phyloP scores from a whole-genome alignment of 1,140 invertebrate species.

The Papilio aristodemus region DNA sequence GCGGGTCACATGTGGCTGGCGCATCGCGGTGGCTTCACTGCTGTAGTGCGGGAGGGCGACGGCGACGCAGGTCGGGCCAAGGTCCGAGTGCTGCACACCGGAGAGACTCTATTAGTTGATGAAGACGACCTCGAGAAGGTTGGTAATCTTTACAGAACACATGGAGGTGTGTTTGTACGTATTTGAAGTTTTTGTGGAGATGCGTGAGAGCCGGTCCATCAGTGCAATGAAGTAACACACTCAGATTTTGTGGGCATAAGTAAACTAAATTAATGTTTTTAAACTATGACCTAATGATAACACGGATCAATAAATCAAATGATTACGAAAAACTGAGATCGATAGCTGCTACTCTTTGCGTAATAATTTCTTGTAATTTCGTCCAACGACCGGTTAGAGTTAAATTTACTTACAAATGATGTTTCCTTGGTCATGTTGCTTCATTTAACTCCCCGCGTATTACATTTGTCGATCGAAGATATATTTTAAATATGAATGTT shows the following conservation, averaged over 20 bases:
- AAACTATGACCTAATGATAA: slow-evolving; percentile 25
- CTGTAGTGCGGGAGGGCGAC: slow-evolving; percentile 83
- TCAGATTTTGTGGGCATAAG: background rate
- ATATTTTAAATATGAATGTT: slow-evolving; percentile 26
- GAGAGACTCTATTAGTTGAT: slow-evolving; percentile 91
- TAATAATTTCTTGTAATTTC: slow-evolving; percentile 21
- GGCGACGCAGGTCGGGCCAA: slow-evolving; percentile 84
- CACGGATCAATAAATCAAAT: slow-evolving; percentile 16
- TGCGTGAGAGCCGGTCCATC: no score
- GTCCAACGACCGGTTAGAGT: slow-evolving; percentile 24
- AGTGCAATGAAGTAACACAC: background rate
- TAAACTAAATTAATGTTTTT: background rate
- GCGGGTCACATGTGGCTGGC: slow-evolving; percentile 93
- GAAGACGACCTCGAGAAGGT: slow-evolving; percentile 96
- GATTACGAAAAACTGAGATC: slow-evolving; percentile 25
- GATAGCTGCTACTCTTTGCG: slow-evolving; percentile 24
- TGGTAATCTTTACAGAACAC: slow-evolving; percentile 1
- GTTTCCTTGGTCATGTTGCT: background rate
- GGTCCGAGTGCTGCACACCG: slow-evolving; percentile 88
- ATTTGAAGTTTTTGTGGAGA: no score
- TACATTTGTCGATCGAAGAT: slow-evolving; percentile 18
- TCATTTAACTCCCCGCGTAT: slow-evolving; percentile 12
- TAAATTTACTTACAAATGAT: slow-evolving; percentile 28
- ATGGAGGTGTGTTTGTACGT: no score
- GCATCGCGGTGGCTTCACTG: slow-evolving; percentile 93